Base-by-base conservation (phyloP, 2,888 invertebrate genomes). In the Drosophila rubida region DNA sequence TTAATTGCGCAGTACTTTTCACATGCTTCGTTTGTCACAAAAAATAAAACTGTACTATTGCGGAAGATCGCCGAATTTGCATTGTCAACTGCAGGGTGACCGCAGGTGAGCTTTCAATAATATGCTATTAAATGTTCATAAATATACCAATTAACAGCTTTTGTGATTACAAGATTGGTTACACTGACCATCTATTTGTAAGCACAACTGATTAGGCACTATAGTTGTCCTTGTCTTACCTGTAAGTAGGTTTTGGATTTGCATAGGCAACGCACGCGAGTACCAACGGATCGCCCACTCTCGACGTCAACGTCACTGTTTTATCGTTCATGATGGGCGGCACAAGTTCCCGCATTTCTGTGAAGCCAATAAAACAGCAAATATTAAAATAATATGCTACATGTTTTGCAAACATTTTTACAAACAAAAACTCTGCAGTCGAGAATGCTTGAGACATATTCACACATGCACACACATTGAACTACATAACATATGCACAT, bases 231-330 rank as follows among this genome's bases (percentile, higher is more conserved):
- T 32, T 32, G 19, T 77, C 90, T 93, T 92, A 94, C 94, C 94
- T 93, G 91, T 93, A 92, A 58, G 91, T 90, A 9, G 94, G 94
- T 14, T 93, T 92, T 8, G 94, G 94, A 90, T 93, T 93, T 13
- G 94, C 94, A 83, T 93, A 94, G 19, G 94, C 94, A 35, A 94
- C 94, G 90, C 94, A 95, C 5, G 94, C 93, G 54, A 94, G 91
- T 39, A 94, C 94, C 35, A 94, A 92, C 23, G 92, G 92, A 78
- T 93, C 93, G 57, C 94, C 93, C 55, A 93, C 90, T 57, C 93
- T 92, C 23, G 92, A 92, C 41, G 92, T 91, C 61, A 93, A 80
- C 50, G 91, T 90, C n/a, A 92, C 89, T 63, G 92, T 90, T 81
- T 93, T 93, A 75, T 94, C 93, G 78, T 93, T 93, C 90, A 94